These are phyloP conservation scores for Xiphophorus maculatus DNA, from an alignment of 2,113 vertebrate genomes.

Conservation along the genomic window DNA sequence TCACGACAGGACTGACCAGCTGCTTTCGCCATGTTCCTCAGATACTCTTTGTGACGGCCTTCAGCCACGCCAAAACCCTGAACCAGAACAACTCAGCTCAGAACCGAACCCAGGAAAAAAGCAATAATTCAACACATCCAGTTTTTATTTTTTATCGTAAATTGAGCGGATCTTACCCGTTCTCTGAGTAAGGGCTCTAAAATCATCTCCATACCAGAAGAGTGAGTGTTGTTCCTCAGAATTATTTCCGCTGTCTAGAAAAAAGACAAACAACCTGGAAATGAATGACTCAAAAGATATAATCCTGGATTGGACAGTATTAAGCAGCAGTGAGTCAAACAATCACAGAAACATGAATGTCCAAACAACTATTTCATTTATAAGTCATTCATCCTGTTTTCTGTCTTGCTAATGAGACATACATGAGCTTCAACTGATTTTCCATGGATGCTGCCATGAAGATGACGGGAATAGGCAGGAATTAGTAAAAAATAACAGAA, in stretches of 20 bases:
- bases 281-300: constrained; percentile 37
- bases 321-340: constrained; percentile 37
- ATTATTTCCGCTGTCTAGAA: constrained; percentile 88
- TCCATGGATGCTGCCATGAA: neutral
- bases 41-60: constrained; percentile 84
- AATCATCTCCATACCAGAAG: constrained; percentile 81
- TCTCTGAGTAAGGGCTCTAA: constrained; percentile 90
- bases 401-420: neutral
- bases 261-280: constrained; percentile 34
- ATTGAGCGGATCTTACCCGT: constrained; percentile 74
- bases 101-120: neutral
- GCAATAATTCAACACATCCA: neutral
- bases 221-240: constrained; percentile 83
- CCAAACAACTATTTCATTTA: constrained; percentile 29
- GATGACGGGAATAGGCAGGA: too few species aligned
- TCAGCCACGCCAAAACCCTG: constrained; percentile 92
- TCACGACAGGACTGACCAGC: constrained; percentile 85
- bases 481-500: neutral
- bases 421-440: neutral
- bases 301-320: neutral
- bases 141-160: neutral
- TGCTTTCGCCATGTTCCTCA: constrained; percentile 93
- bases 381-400: constrained; percentile 43
- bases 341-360: constrained; percentile 29
- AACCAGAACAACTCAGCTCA: neutral